Evolutionary conservation across 1,140 invertebrate genomes (phyloP), one percentile per base, ranked within the genome.

Genomic region (Antheraea mylitta): DNA sequence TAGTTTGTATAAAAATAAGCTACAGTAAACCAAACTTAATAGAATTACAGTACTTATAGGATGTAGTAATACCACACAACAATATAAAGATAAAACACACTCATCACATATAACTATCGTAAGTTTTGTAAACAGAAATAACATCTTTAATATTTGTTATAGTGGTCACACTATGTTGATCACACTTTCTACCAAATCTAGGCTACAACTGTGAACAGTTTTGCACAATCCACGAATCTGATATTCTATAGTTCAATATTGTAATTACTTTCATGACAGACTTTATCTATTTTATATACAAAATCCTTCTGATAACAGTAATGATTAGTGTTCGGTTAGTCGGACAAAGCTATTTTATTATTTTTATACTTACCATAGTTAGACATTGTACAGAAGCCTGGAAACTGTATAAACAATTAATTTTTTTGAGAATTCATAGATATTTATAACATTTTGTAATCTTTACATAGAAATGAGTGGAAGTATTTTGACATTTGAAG

Each of bases 111-210:
- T 53, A 13, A 5, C 11, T 16, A 6, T 16, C 5, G 1, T 53
- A 13, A 16, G 45, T 7, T 53, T 13, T 53, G 45, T 53, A 53
- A 53, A 53, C 45, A 53, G 45, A 53, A 53, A 53, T 53, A 53
- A 16, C 45, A 53, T 53, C 16, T 42, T 53, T 53, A 53, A 13
- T 53, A 53, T 64, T 45, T 69, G 63, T 67, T 73, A 62, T 60
- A 65, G 19, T 53, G 36, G 58, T 22, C 60, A 72, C 69, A 66
- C 19, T 64, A 73, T 48, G 18, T 63, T 73, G 71, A 63, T 19
- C 67, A 73, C 65, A 76, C 71, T 76, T 73, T 76, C 74, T 76
- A 76, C 8, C 58, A 71, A 45, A 67, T 58, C 68, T 71, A 62
- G 71, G 63, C 19, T 68, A 62, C 62, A 53, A 69, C 66, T 67